Conservation (phyloP, 2,797 vertebrate genomes). For the Anguilla pacifica region DNA sequence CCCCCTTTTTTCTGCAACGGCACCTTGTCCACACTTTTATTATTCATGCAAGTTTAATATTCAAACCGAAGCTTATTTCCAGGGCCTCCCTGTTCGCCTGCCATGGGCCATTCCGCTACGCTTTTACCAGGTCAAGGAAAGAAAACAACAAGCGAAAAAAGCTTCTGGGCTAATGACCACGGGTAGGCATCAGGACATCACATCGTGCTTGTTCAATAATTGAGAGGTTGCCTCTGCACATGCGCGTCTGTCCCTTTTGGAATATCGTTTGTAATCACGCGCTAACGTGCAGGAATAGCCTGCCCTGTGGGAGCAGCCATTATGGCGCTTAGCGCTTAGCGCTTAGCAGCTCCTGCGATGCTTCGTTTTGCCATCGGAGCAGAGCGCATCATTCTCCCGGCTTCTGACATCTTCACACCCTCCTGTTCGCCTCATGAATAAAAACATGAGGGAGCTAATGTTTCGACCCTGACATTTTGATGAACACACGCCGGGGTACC, state of each 20-base stretch:
- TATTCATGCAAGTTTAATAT: background rate
- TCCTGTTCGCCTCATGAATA: constrained; percentile 27
- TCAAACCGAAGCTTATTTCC: background rate
- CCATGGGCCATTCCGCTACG: background rate
- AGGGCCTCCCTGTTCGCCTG: background rate
- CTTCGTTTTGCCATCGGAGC: constrained; percentile 19
- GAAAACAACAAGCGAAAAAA: background rate
- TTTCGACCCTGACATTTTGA: background rate
- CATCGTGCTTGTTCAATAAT: constrained; percentile 6
- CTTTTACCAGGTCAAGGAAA: background rate
- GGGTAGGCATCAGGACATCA: background rate
- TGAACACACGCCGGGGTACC: background rate
- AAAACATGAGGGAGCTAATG: constrained; percentile 20
- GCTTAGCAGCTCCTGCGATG: constrained; percentile 6
- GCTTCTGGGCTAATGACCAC: background rate
- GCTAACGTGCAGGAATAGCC: background rate
- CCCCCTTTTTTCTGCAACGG: background rate
- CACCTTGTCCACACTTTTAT: background rate
- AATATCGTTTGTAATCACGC: constrained; percentile 4
- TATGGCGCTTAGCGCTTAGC: background rate
- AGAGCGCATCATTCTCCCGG: constrained; percentile 16
- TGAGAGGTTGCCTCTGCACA: background rate
- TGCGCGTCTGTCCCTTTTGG: background rate
- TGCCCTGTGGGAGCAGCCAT: constrained; percentile 11
- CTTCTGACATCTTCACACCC: constrained; percentile 12